Conservation (phyloP, 2,888 invertebrate genomes). For the Xylocampa areola region DNA sequence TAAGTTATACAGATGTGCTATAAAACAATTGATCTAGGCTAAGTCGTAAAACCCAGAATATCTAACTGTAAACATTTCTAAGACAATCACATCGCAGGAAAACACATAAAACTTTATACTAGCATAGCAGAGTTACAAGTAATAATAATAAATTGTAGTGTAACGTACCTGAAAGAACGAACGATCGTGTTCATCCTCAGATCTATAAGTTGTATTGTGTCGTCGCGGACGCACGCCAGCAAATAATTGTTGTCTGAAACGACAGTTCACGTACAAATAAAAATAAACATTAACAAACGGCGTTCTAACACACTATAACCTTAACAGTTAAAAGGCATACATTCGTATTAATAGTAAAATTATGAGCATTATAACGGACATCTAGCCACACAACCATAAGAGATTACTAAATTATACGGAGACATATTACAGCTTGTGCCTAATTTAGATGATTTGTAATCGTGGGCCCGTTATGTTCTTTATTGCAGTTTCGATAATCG, state of each 20-base stretch:
- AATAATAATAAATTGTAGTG: conserved; percentile 48
- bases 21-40: conserved; percentile 28
- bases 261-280: conserved; percentile 57
- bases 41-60: conserved; percentile 41
- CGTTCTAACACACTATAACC: conserved; percentile 13
- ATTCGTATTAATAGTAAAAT: conserved; percentile 17
- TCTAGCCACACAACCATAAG: conserved; percentile 39
- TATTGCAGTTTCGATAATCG: conserved; percentile 64
- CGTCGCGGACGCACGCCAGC: conserved; percentile 97
- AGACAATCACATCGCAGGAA: conserved; percentile 38
- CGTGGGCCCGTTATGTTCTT: conserved; percentile 62
- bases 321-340: conserved; percentile 16
- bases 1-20: conserved; percentile 23
- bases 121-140: conserved; percentile 39
- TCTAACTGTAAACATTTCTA: conserved; percentile 42
- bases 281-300: conserved; percentile 37
- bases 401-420: conserved; percentile 69
- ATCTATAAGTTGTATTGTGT: conserved; percentile 98
- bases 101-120: conserved; percentile 48
- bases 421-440: conserved; percentile 58
- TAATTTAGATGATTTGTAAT: conserved; percentile 63
- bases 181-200: conserved; percentile 98
- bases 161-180: conserved; percentile 94
- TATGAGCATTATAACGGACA: conserved; percentile 58
- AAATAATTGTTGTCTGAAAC: conserved; percentile 96